Conservation (phyloP, 2,797 vertebrate species). For the Remorina albescens region DNA sequence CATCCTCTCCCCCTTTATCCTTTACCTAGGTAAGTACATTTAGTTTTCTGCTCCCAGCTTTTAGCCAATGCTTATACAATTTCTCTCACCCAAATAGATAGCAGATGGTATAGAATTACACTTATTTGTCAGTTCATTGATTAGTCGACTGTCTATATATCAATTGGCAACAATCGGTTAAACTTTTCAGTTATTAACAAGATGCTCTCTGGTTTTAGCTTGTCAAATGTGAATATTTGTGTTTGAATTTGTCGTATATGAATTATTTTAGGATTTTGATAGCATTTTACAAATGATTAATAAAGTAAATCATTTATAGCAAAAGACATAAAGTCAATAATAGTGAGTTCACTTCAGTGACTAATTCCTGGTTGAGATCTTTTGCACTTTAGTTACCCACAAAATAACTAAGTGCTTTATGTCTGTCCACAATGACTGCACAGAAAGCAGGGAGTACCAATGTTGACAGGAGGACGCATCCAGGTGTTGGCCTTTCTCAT, state of each 20-base stretch:
- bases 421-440: not conserved
- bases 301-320: not conserved
- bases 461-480: no score
- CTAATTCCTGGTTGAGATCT: not conserved
- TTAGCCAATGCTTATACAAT: not conserved
- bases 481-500: not conserved
- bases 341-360: not conserved
- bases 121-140: no score
- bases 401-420: not conserved
- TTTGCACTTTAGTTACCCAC: not conserved
- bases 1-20: conserved; percentile 90
- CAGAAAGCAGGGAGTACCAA: not conserved
- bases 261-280: no score
- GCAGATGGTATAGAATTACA: no score
- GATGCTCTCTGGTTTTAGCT: not conserved
- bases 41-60: not conserved
- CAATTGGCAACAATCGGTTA: no score
- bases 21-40: conserved; percentile 86
- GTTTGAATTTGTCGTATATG: no score
- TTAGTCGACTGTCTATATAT: no score
- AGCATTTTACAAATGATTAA: no score
- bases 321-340: not conserved
- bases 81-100: not conserved
- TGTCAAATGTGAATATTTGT: no score
- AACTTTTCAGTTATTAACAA: no score